Conservation (phyloP, 37 sponge, comb jelly and placozoan genomes). For the Dysidea cf. avara region DNA sequence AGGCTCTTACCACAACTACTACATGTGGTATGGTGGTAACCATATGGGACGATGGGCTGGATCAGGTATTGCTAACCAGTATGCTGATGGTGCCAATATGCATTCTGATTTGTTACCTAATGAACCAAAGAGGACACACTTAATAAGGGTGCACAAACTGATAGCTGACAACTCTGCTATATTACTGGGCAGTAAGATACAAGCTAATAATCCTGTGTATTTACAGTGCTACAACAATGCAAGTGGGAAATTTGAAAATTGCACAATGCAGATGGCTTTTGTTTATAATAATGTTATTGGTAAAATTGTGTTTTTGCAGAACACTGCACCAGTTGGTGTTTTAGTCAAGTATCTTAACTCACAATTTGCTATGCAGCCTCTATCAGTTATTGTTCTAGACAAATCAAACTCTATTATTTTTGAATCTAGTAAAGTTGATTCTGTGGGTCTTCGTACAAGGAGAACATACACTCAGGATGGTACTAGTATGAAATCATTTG, state of each 20-base stretch:
- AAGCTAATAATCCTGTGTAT: not conserved
- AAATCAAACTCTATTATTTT: too few relatives aligned
- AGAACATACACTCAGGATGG: not conserved
- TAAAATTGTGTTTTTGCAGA: conserved; percentile 25
- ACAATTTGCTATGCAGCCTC: not conserved
- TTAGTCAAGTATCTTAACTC: not conserved
- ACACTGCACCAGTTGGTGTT: not conserved
- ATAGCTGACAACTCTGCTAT: not conserved
- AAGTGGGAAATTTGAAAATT: conserved; percentile 5
- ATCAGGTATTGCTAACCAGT: conserved; percentile 24
- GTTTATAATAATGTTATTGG: not conserved
- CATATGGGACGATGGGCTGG: conserved; percentile 34
- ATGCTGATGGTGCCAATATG: conserved; percentile 50
- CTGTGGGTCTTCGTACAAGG: conserved; percentile 3
- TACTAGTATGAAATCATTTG: not conserved
- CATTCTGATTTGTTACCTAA: conserved; percentile 45
- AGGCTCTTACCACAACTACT: conserved; percentile 59
- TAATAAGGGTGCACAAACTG: conserved; percentile 24
- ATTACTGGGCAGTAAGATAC: conserved; percentile 5
- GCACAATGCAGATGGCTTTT: conserved; percentile 31
- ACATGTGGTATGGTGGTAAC: conserved; percentile 70
- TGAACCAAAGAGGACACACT: conserved; percentile 56
- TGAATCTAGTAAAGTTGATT: conserved; percentile 11
- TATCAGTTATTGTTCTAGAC: conserved; percentile 17
- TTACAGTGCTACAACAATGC: not conserved